Base-by-base conservation (phyloP, 1,140 invertebrate genomes). In the Whitmania pigra region DNA sequence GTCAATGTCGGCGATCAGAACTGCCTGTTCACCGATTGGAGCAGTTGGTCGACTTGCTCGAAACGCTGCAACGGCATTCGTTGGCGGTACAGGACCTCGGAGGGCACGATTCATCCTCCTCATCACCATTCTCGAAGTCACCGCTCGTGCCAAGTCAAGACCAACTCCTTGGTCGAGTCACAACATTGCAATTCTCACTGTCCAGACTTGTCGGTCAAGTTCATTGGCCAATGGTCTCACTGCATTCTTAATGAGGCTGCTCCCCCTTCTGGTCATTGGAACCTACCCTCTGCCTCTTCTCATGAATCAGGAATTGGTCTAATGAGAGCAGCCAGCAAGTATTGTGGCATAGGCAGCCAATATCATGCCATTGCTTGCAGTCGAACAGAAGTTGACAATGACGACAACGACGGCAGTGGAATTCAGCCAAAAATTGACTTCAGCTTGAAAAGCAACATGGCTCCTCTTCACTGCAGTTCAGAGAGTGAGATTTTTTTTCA, bases 281-380 rank as follows among this genome's bases (percentile, higher is more conserved):
- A 53, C 11, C 31, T 22, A 7, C 53, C 69, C 40, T 25, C n/a
- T 13, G 27, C 29, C 25, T 40, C 25, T 22, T 29, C n/a, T 15
- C 57, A 53, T 20, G 29, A 40, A 25, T 49, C 20, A 18, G 29
- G 20, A n/a, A 69, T 73, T 17, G 66, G 72, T 20, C 22, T 55
- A 20, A 60, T 68, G 20, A n/a, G 43, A 54, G 43, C 68, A 4
- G 25, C 60, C 9, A 17, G 22, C 20, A 67, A 66, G 29, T 69
- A 73, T 53, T 73, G 72, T 66, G 72, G 72, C n/a, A 67, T 73
- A 27, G 72, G 72, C 49, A 69, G 54, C 17, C 66, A 53, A 15
- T 43, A 53, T 25, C 72, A 69, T 15, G 72, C 67, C 53, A 25
- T 69, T 11, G 67, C 69, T 25, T 73, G 72, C 63, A 22, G 29